Evolutionary conservation across 2,888 invertebrate species (phyloP).

Genomic region (Muscina levida): DNA sequence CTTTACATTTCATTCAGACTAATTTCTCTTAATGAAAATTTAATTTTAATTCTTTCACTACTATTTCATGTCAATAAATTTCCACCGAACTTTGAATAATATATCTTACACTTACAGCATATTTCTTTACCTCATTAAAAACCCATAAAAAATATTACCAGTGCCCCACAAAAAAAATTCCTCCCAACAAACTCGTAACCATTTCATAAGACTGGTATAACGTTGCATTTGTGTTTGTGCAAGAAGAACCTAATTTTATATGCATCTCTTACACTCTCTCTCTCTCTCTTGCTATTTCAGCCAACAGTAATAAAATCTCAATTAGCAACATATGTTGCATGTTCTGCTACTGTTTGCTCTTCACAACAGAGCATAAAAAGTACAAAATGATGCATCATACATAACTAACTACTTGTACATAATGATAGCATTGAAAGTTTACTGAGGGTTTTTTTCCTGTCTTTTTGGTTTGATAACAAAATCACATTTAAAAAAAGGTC

Average conservation of each 20-base stretch:
- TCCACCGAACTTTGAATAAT: too few relatives aligned
- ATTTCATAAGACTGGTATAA: too few relatives aligned
- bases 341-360: background rate
- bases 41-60: too few relatives aligned
- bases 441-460: background rate
- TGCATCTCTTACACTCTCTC: background rate
- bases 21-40: too few relatives aligned
- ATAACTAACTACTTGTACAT: background rate
- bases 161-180: background rate
- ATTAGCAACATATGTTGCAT: conserved; percentile 58
- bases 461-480: conserved; percentile 1
- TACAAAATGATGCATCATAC: background rate
- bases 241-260: conserved; percentile 14
- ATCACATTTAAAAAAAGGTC: conserved; percentile 11
- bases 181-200: background rate
- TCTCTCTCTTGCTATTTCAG: background rate
- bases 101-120: too few relatives aligned
- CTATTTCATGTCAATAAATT: too few relatives aligned
- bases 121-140: conserved; percentile 32
- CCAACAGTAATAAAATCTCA: conserved; percentile 61
- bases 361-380: background rate
- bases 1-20: too few relatives aligned
- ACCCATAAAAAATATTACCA: conserved; percentile 26
- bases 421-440: conserved; percentile 7
- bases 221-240: conserved; percentile 10